Evolutionary conservation across 92 coral and sea anemone species (phyloP), one percentile per base, ranked within the genome.

Genomic region (Umimayanthus chanpuru): DNA sequence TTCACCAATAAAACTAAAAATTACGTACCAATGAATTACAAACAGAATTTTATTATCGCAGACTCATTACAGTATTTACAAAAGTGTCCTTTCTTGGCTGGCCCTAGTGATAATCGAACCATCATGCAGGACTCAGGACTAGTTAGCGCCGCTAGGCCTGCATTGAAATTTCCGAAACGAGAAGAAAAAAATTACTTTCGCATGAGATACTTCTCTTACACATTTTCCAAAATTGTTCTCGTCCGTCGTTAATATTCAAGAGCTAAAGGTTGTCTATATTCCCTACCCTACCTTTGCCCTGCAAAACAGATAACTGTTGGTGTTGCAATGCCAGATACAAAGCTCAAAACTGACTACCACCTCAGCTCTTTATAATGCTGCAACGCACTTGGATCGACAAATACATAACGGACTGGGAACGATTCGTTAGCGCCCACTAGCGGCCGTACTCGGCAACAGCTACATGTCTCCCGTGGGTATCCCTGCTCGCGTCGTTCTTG

Each of bases 281-380:
- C 9, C 26, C 68, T 61, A 23, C 6, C 26, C 26, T 18, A 61
- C 1, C 25, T 75, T 7, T 5, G 20, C 44, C 47, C 47, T 39
- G 12, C 28, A 75, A 4, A 21, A 38, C 25, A 21, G 6, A 39
- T 5, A 50, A 39, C 50, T 36, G 14, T 0, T 53, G 20, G 41
- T 75, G 41, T 9, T 30, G 28, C n/a, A 10, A 26, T 14, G 26
- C 36, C 36, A 40, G 39, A 20, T 28, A 36, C 30, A 23, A 39
- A 32, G 79, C 9, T 7, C 4, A 2, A n/a, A 58, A 66, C 25
- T 25, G 30, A 76, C 79, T 40, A 89, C 93, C 93, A 91, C 73
- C 92, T 89, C 28, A 73, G 67, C 38, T 75, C 92, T 80, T 91
- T 88, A 36, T 76, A 68, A 21, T 79, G 88, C 50, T 84, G 92